Percentiles rank a stretch among this genome's conserved stretches.
Conservation (phyloP, 2,888 invertebrate species). For the Drosophila mayaguana region DNA sequence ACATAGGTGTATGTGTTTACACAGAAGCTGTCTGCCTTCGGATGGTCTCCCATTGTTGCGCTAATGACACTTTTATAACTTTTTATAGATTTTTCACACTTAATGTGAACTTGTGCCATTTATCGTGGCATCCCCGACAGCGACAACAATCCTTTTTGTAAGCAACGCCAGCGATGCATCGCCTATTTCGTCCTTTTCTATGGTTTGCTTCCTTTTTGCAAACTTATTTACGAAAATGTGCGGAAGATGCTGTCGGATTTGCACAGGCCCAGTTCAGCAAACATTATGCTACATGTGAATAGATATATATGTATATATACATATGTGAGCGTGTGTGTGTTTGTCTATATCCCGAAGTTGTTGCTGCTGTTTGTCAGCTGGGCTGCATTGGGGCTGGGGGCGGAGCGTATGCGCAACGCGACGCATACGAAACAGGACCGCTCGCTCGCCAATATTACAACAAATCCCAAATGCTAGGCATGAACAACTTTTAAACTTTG, state of each 20-base stretch:
- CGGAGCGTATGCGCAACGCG: slow-evolving; percentile 68
- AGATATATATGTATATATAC: slow-evolving; percentile 18
- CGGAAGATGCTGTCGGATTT: slow-evolving; percentile 67
- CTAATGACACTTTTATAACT: slow-evolving; percentile 82
- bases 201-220: slow-evolving; percentile 38
- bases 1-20: background rate
- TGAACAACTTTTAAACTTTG: slow-evolving; percentile 75
- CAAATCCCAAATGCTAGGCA: slow-evolving; percentile 76
- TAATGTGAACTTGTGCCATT: slow-evolving; percentile 76
- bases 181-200: slow-evolving; percentile 51
- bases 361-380: slow-evolving; percentile 43
- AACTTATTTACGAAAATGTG: slow-evolving; percentile 75
- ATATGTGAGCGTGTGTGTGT: slow-evolving; percentile 10
- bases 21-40: slow-evolving; percentile 25
- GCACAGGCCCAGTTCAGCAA: slow-evolving; percentile 37
- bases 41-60: slow-evolving; percentile 54
- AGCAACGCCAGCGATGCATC: slow-evolving; percentile 39
- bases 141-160: slow-evolving; percentile 73
- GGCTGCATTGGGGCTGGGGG: slow-evolving; percentile 24
- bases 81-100: slow-evolving; percentile 81
- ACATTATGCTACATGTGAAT: slow-evolving; percentile 47
- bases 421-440: slow-evolving; percentile 65
- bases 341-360: slow-evolving; percentile 37
- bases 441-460: slow-evolving; percentile 61
- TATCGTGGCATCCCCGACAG: slow-evolving; percentile 54